Conservation (phyloP, 2,113 vertebrate genomes). For the Delphinus delphis region DNA sequence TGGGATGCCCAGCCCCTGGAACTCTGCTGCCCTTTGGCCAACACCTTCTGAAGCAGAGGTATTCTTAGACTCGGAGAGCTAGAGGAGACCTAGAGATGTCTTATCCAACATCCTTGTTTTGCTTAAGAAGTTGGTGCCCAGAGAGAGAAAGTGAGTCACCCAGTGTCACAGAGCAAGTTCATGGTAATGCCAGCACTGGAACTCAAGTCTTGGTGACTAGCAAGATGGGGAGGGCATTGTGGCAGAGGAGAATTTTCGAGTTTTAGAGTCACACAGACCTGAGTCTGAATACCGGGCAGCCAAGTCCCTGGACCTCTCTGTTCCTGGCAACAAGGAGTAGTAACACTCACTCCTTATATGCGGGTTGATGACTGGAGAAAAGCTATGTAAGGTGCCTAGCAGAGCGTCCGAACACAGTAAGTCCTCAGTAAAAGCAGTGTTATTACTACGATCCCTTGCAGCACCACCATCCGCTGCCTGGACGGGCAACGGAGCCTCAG, state of each 20-base stretch:
- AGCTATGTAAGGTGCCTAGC: background rate
- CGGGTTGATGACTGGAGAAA: background rate
- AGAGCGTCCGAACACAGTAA: background rate
- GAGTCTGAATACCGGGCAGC: background rate
- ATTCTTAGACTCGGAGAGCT: background rate
- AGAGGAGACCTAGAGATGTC: background rate
- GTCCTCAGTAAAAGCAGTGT: background rate
- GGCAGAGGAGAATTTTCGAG: background rate
- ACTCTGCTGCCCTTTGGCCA: background rate
- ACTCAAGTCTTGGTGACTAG: background rate
- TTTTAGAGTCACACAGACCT: background rate
- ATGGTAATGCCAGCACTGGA: accelerated
- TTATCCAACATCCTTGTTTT: background rate
- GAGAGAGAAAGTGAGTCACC: background rate
- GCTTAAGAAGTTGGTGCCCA: background rate
- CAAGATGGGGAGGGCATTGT: background rate
- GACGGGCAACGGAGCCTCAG: background rate
- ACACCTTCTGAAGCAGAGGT: background rate
- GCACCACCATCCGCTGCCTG: background rate
- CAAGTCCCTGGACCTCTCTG: background rate
- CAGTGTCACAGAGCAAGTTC: background rate
- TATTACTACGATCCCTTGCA: background rate
- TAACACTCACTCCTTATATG: accelerated
- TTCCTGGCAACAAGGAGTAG: background rate
- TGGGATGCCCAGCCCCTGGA: background rate